Conservation (phyloP, 2,888 invertebrate species). For the Hydriomena furcata region DNA sequence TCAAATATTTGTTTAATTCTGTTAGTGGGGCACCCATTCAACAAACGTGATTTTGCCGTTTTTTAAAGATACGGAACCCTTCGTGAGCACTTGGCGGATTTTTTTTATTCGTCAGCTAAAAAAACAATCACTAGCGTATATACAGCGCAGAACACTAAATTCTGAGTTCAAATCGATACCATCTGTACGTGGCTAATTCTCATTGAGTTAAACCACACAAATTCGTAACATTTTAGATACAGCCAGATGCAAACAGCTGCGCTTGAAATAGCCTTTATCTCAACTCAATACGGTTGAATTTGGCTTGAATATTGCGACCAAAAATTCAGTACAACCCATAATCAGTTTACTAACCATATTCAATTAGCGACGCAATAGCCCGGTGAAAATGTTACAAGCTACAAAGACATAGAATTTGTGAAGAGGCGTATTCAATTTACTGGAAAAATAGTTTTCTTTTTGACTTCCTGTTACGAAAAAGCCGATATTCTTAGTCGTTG, state of each 20-base stretch:
- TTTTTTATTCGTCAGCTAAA: too few species aligned
- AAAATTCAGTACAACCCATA: slow-evolving; percentile 27
- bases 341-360: slow-evolving; percentile 49
- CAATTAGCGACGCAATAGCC: slow-evolving; percentile 47
- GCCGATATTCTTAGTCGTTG: too few species aligned
- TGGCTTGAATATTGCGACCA: slow-evolving; percentile 3
- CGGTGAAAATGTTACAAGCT: slow-evolving; percentile 34
- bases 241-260: background rate
- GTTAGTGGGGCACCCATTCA: too few species aligned
- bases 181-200: slow-evolving; percentile 2
- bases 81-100: too few species aligned
- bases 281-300: slow-evolving; percentile 25
- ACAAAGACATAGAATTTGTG: slow-evolving; percentile 28
- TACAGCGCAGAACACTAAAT: too few species aligned
- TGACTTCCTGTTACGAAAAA: too few species aligned
- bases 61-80: too few species aligned
- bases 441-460: too few species aligned
- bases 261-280: slow-evolving; percentile 18
- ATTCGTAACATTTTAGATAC: slow-evolving; percentile 10
- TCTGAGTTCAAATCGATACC: background rate
- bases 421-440: slow-evolving; percentile 4
- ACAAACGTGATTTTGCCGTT: too few species aligned
- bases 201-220: slow-evolving; percentile 26
- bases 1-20: too few species aligned
- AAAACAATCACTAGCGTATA: too few species aligned